Conservation (phyloP, 1,140 invertebrate genomes). For the Macrosteles quadrilineatus region DNA sequence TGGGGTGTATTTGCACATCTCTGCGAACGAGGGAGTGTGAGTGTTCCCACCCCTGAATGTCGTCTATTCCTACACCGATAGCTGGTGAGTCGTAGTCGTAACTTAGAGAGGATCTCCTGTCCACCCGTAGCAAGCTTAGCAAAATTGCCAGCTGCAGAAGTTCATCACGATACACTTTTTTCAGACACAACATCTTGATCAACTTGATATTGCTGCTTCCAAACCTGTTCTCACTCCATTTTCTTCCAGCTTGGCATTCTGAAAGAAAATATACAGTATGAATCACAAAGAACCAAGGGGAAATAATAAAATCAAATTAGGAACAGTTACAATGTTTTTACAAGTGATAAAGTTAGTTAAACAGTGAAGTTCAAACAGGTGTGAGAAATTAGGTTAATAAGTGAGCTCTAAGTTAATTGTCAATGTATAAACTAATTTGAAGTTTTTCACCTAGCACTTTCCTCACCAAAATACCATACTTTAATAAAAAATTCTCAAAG, state of each 20-base stretch:
- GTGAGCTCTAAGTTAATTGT: no score
- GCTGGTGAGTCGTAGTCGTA: slow-evolving; percentile 52
- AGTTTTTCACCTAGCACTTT: no score
- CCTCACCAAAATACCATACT: no score
- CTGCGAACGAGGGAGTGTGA: slow-evolving; percentile 53
- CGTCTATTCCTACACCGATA: slow-evolving; percentile 57
- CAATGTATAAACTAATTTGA: no score
- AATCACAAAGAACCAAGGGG: no score
- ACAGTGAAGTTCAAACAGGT: no score
- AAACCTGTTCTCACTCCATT: slow-evolving; percentile 11
- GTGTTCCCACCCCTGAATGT: slow-evolving; percentile 62
- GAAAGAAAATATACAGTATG: background rate
- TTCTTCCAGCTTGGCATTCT: slow-evolving; percentile 3
- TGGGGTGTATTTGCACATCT: slow-evolving; percentile 67
- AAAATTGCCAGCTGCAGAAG: slow-evolving; percentile 75
- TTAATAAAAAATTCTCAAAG: no score
- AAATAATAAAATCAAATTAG: no score
- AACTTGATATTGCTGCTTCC: slow-evolving; percentile 12
- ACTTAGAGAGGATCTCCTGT: slow-evolving; percentile 67
- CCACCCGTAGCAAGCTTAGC: slow-evolving; percentile 72
- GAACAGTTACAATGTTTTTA: no score
- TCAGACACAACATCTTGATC: slow-evolving; percentile 65
- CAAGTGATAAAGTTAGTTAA: no score
- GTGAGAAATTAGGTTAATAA: no score
- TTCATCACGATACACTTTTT: slow-evolving; percentile 77